Conservation (phyloP, 2,888 invertebrate species). For the Cetonia aurata region DNA sequence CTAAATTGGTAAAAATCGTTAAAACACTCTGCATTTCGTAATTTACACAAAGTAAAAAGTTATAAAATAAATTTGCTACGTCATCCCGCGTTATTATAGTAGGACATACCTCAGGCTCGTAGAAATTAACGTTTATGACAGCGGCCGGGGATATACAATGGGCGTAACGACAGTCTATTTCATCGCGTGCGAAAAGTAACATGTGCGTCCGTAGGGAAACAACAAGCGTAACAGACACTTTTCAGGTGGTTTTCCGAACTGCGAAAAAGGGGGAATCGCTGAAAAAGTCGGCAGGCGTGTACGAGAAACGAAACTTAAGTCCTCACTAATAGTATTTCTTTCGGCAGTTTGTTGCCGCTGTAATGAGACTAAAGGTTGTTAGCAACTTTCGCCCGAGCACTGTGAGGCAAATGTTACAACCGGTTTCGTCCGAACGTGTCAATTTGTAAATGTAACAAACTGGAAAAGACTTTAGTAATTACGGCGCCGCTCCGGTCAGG, state of each 20-base stretch:
- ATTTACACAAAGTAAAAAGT: conserved; percentile 22
- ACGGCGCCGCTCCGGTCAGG: conserved; percentile 50
- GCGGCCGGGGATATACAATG: conserved; percentile 28
- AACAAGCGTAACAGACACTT: conserved; percentile 41
- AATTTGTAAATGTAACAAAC: conserved; percentile 65
- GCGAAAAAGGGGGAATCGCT: conserved; percentile 47
- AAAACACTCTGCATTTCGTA: conserved; percentile 14
- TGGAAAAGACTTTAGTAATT: conserved; percentile 66
- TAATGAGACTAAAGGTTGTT: conserved; percentile 62
- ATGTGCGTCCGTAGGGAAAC: conserved; percentile 33
- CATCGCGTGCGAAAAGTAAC: conserved; percentile 37
- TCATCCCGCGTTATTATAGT: conserved; percentile 25
- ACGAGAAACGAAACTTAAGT: conserved; percentile 55
- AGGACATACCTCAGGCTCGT: conserved; percentile 34
- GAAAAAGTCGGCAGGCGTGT: conserved; percentile 45
- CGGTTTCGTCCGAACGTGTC: conserved; percentile 61
- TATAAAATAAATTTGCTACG: conserved; percentile 32
- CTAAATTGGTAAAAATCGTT: conserved; percentile 23
- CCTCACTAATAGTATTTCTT: conserved; percentile 60
- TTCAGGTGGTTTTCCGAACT: conserved; percentile 44
- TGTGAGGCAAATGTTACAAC: conserved; percentile 56
- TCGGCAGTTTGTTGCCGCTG: conserved; percentile 61
- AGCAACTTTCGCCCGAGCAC: conserved; percentile 57
- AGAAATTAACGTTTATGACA: conserved; percentile 40
- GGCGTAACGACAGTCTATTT: conserved; percentile 34